Evolutionary conservation across 2,888 invertebrate species (phyloP).

Genomic region (Tachina grossa): DNA sequence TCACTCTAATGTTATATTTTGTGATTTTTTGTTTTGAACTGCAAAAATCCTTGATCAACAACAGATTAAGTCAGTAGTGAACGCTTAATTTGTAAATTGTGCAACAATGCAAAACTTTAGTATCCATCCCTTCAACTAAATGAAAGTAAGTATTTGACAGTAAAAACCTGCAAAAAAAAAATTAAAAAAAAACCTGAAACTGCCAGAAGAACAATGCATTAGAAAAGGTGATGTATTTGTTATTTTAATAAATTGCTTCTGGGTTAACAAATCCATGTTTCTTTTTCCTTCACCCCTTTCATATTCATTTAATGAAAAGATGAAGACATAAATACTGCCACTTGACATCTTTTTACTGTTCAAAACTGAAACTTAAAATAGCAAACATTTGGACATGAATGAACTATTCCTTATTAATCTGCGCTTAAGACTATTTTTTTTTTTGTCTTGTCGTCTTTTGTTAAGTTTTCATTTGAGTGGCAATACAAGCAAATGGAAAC

Average conservation of each 20-base stretch:
- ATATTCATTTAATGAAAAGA: slow-evolving; percentile 20
- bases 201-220: slow-evolving; percentile 33
- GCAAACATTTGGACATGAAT: slow-evolving; percentile 42
- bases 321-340: neutral
- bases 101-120: neutral
- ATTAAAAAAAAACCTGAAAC: neutral
- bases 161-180: neutral
- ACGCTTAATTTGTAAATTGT: no score
- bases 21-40: no score
- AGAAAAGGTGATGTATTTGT: slow-evolving; percentile 39
- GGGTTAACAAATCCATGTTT: slow-evolving; percentile 41
- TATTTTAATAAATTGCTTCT: slow-evolving; percentile 54
- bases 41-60: no score
- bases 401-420: slow-evolving; percentile 52
- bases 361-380: slow-evolving; percentile 30
- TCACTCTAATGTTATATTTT: no score
- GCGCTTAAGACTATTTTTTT: neutral
- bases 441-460: slow-evolving; percentile 27
- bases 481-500: neutral
- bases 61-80: no score
- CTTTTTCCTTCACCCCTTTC: slow-evolving; percentile 18
- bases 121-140: neutral
- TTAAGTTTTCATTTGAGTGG: slow-evolving; percentile 26
- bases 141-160: no score
- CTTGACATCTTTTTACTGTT: slow-evolving; percentile 56